phyloP scores from a whole-genome alignment of 2,113 vertebrate genomes.

The Eidolon helvum region DNA sequence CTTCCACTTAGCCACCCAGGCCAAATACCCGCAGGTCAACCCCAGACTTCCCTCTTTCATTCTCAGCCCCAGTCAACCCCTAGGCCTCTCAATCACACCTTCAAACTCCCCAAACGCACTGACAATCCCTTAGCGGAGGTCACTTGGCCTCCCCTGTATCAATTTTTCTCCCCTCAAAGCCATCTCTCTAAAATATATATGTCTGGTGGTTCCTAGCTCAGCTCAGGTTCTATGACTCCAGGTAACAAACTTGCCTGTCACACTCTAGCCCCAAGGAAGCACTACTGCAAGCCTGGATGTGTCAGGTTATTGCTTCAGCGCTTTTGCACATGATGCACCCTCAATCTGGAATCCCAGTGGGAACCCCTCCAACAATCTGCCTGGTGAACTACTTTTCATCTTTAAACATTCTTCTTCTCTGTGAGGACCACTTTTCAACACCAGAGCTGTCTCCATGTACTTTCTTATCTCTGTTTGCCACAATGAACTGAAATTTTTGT shows the following conservation, averaged over 20 bases:
- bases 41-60: not conserved
- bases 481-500: not conserved
- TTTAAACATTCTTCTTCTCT: not conserved
- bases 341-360: not conserved
- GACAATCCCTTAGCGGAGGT: not conserved
- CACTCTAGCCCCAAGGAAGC: not conserved
- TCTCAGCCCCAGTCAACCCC: not conserved
- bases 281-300: not conserved
- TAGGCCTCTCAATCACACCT: not conserved
- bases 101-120: not conserved
- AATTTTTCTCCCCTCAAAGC: not conserved
- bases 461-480: not conserved
- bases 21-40: not conserved
- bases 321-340: not conserved
- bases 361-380: not conserved
- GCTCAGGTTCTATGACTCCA: not conserved
- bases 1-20: not conserved
- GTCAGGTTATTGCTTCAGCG: not conserved
- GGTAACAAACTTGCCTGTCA: not conserved
- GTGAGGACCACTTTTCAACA: not conserved
- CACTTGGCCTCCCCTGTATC: not conserved
- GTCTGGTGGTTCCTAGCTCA: not conserved
- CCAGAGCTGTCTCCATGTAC: not conserved
- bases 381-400: not conserved
- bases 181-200: not conserved